Evolutionary conservation across 2,113 vertebrate species (phyloP).

Genomic region (Brienomyrus brachyistius): DNA sequence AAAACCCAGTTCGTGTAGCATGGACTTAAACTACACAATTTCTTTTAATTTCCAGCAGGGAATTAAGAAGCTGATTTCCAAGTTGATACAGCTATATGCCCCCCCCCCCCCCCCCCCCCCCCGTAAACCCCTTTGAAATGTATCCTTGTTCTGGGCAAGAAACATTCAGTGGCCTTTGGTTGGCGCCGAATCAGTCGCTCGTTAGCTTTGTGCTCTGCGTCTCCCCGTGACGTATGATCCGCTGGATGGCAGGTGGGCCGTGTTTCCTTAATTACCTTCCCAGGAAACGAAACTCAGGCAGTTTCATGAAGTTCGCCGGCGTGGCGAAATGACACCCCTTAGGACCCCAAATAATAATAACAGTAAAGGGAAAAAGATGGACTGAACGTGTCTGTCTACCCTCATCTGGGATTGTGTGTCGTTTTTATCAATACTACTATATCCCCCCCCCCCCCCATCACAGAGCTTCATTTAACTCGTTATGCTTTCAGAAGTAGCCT

Average conservation of each 20-base stretch:
- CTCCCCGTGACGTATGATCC: background rate
- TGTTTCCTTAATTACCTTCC: constrained; percentile 18
- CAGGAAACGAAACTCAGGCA: background rate
- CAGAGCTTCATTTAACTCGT: constrained; percentile 38
- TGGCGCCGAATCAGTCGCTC: background rate
- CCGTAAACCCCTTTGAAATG: background rate
- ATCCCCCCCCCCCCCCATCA: background rate
- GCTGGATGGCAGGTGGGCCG: constrained; percentile 31
- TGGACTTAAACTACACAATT: background rate
- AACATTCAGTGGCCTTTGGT: background rate
- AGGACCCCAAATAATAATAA: background rate
- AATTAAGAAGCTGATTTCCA: background rate
- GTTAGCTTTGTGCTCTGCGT: background rate
- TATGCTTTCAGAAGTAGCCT: constrained; percentile 31
- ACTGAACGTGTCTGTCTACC: background rate
- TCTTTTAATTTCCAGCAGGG: background rate
- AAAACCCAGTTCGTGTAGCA: background rate
- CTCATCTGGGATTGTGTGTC: constrained; percentile 9
- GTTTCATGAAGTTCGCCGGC: background rate
- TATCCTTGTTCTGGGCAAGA: background rate
- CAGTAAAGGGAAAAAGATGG: constrained; percentile 9
- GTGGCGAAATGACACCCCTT: background rate
- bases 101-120: background rate
- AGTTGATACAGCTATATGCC: background rate
- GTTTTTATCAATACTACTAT: background rate